Evolutionary conservation across 2,888 invertebrate genomes (phyloP), one percentile per base, ranked within the genome.

Genomic region (Dendrolimus pini): DNA sequence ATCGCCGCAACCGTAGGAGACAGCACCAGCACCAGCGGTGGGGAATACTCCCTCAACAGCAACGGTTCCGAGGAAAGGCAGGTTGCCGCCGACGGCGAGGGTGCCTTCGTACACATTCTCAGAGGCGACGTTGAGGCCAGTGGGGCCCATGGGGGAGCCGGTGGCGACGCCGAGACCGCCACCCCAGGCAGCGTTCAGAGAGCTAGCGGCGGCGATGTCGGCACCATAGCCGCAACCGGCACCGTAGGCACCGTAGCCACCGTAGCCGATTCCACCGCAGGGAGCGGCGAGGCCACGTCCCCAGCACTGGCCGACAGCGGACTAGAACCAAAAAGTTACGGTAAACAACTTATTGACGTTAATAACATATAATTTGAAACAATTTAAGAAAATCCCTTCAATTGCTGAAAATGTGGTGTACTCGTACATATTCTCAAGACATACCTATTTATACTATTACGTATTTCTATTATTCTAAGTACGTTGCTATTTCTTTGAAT

Each of bases 1-100:
- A n/a, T 72, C 74, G 54, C 58, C 62, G 52, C 70, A 69, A 47
- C 69, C 70, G 61, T 68, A 71, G 1, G 59, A 58, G 54, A 56
- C 64, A 60, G 55, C 59, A 53, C 54, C 59, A 41, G 54, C 56
- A 14, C 56, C 56, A 13, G 14, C 63, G 53, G 54, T 58, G 30
- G 42, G 30, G 47, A 58, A 55, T 42, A 42, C 56, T 10, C 53
- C 59, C 7, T 41, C 59, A 9, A 56, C 54, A 14, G n/a, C 59
- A 2, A 55, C 59, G 42, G 59, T 55, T 9, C 59, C 59, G 14
- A 59, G 41, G 59, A 59, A 59, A 12, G 59, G 59, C 53, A 56
- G 8, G 42, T 59, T 56, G 18, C 59, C 59, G 3, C 55, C 54
- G 8, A 59, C 56, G 12, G 47, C 47, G 47, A 47, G 47, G 47